Percentiles rank a stretch among this genome's conserved stretches.
These are phyloP conservation scores for Heliconius ismenius DNA, from an alignment of 2,888 invertebrate species.

Conservation along the genomic window DNA sequence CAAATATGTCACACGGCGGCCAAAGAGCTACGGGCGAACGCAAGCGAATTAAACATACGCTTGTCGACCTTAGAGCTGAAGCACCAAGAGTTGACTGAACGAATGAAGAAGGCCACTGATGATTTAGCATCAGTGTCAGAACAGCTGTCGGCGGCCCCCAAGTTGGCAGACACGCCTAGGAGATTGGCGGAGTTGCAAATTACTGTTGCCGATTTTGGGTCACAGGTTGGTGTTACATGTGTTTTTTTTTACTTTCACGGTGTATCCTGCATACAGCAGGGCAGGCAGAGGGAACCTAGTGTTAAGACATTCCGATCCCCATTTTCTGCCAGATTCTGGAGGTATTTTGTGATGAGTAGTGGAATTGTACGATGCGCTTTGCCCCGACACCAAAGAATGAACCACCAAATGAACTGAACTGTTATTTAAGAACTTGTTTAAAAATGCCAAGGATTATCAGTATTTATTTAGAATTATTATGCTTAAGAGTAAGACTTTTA, in stretches of 20 bases:
- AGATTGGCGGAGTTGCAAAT: slow-evolving; percentile 78
- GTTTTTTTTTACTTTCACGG: too few relatives aligned
- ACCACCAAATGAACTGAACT: not conserved
- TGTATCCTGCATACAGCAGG: too few relatives aligned
- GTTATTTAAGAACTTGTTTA: not conserved
- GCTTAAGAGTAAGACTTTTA: not conserved
- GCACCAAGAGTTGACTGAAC: slow-evolving; percentile 67
- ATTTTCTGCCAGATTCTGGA: too few relatives aligned
- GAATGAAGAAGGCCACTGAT: slow-evolving; percentile 69
- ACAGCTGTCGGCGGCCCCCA: slow-evolving; percentile 82
- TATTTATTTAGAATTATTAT: not conserved
- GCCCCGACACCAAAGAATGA: too few relatives aligned
- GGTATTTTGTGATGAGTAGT: too few relatives aligned
- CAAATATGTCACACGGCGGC: slow-evolving; percentile 88
- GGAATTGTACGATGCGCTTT: too few relatives aligned
- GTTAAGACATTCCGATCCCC: too few relatives aligned
- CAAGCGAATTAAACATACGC: slow-evolving; percentile 82
- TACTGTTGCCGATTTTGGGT: slow-evolving; percentile 83
- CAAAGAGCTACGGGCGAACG: slow-evolving; percentile 85
- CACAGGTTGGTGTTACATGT: slow-evolving; percentile 62
- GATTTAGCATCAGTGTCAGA: slow-evolving; percentile 81
- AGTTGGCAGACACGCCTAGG: slow-evolving; percentile 82
- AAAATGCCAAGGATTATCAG: not conserved
- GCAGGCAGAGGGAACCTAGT: too few relatives aligned
- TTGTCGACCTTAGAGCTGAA: slow-evolving; percentile 81